Evolutionary conservation across 2,888 invertebrate genomes (phyloP), one percentile per base, ranked within the genome.

Genomic region (Ochropleura plecta): DNA sequence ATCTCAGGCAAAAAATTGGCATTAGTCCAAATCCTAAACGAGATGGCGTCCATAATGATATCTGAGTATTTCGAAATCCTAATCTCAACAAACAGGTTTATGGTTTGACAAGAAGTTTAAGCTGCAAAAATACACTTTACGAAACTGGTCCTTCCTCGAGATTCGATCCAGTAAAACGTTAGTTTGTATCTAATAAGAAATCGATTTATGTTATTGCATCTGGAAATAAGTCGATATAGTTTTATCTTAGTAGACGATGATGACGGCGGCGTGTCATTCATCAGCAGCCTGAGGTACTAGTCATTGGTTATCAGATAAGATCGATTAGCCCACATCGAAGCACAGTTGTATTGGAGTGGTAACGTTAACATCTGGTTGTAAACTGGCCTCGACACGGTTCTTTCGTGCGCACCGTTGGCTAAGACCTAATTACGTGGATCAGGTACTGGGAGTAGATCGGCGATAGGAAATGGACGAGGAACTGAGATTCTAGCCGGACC

Each of bases 1-100:
- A 95, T 91, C 91, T 78, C 90, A 78, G 86, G 86, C 88, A 92
- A 95, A 95, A 94, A 93, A 91, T 95, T 95, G 96, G 96, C 95
- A 91, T 80, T 70, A 83, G 70, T 92, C 95, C 95, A 93, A 92
- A 91, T 88, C 86, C 81, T 88, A 87, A 87, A 87, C 90, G 88
- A 86, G 88, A 89, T 84, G 86, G 89, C 87, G 88, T 87, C 88
- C 86, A 87, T 87, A 89, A 88, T 88, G 88, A 90, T 91, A 92
- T 91, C 90, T 88, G 83, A 78, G 82, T 87, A 88, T 90, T 91
- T 91, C 88, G 88, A 91, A 91, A 91, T 90, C 88, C 89, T 90
- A 91, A 92, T 91, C 89, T 88, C 90, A 86, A 86, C 85, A 90
- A 91, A 91, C 92, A 86, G 89, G 91, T 91, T 90, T 90, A 85